Conservation (phyloP, 2,888 invertebrate species). For the Ramazzottius varieornatus region DNA sequence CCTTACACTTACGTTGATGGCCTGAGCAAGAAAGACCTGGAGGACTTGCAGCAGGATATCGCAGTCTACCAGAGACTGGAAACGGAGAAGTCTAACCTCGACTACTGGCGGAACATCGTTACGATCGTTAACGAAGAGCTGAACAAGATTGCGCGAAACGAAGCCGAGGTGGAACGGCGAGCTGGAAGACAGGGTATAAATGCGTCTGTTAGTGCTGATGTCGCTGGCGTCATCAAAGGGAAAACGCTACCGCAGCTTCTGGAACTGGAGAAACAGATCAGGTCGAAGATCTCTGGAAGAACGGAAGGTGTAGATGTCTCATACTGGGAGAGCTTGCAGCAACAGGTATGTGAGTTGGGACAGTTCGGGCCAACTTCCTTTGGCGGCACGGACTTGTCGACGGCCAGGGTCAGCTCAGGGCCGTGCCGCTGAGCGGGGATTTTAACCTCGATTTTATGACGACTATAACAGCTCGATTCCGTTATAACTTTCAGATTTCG, state of each 20-base stretch:
- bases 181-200: slow-evolving; percentile 52
- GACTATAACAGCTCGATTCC: too few species aligned
- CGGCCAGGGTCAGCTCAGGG: too few species aligned
- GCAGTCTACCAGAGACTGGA: slow-evolving; percentile 76
- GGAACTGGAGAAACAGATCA: slow-evolving; percentile 54
- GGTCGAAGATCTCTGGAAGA: slow-evolving; percentile 51
- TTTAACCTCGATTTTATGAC: too few species aligned
- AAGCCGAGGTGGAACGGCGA: slow-evolving; percentile 9
- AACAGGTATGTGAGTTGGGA: background rate
- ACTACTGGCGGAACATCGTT: slow-evolving; percentile 86
- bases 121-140: slow-evolving; percentile 79
- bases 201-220: slow-evolving; percentile 64
- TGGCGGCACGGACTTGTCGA: too few species aligned
- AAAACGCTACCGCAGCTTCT: slow-evolving; percentile 65
- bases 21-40: slow-evolving; percentile 58
- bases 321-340: background rate
- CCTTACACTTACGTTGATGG: slow-evolving; percentile 59
- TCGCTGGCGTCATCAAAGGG: slow-evolving; percentile 63
- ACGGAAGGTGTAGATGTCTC: slow-evolving; percentile 64
- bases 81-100: slow-evolving; percentile 51
- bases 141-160: slow-evolving; percentile 31
- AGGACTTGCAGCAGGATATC: slow-evolving; percentile 84
- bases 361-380: too few species aligned
- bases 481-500: slow-evolving; percentile 18
- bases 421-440: too few species aligned